Base-by-base conservation (phyloP, 2,888 invertebrate genomes). In the Chironomus riparius region DNA sequence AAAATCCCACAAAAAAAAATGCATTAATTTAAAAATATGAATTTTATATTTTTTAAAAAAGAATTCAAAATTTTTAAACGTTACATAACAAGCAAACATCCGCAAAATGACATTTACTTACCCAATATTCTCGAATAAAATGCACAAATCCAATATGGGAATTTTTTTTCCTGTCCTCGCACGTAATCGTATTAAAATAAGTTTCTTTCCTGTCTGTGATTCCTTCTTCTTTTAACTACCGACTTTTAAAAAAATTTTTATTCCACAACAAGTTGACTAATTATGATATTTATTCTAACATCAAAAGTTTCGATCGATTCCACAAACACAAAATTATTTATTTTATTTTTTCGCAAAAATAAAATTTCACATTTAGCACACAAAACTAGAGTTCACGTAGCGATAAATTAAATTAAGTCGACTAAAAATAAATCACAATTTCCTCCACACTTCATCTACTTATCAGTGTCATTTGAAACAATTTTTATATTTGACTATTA, bases 371-470 rank as follows among this genome's bases (percentile, higher is more conserved):
- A 2, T 38, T 10, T 1, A 38, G 10, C 38, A 38, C 38, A 38
- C 38, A 38, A 38, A 10, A 38, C 18, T 24, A 65, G 65, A 65
- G 65, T 21, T 65, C 21, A 65, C 21, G 24, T 22, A 68, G 70
- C 70, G 70, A 61, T 71, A 38, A 38, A 56, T 61, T 72, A 62
- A 72, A 72, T 72, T 72, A 61, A 72, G 72, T 72, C 21, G 72
- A 68, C 72, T 72, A 72, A 72, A 72, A 72, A 72, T 72, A 72
- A 72, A 72, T 72, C 72, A 72, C 72, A 61, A 38, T 71, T 50
- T 71, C 71, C 50, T 24, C 21, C 47, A 13, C 62, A 62, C 62
- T 70, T 50, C 47, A 48, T 56, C 47, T 12, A 70, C 50, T 72
- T 72, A 72, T 72, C 72, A 72, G 71, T 48, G 21, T 24, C 65